Conservation (phyloP, 2,888 invertebrate genomes). For the Volucella inflata region DNA sequence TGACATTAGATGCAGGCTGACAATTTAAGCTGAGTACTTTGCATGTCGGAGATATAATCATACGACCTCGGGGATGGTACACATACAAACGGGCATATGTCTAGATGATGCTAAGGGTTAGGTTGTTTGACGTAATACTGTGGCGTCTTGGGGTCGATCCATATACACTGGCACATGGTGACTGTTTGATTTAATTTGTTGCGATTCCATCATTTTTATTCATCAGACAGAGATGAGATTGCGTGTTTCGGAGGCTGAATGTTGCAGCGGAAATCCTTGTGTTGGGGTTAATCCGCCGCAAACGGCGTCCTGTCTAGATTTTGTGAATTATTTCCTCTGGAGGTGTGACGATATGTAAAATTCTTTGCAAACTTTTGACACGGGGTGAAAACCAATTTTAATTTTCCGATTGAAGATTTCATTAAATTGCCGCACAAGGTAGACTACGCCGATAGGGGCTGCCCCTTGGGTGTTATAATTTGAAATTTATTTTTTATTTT, state of each 20-base stretch:
- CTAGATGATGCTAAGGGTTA: no score
- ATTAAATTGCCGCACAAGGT: conserved; percentile 6
- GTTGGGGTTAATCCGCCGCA: conserved; percentile 30
- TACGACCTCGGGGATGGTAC: background rate
- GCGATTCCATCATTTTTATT: conserved; percentile 62
- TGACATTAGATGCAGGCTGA: conserved; percentile 55
- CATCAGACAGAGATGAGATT: conserved; percentile 38
- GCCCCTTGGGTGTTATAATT: no score
- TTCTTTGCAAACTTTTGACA: background rate
- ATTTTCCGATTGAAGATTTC: conserved; percentile 51
- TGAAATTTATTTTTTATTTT: no score
- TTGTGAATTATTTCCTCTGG: conserved; percentile 25
- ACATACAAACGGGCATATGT: background rate
- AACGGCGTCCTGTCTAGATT: conserved; percentile 9
- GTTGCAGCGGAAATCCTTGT: conserved; percentile 43
- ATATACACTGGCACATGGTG: conserved; percentile 33
- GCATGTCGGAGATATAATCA: conserved; percentile 25
- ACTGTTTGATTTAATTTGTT: conserved; percentile 53
- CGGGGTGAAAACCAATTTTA: conserved; percentile 58
- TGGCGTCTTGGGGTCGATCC: conserved; percentile 38
- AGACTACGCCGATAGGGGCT: no score
- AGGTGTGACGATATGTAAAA: background rate
- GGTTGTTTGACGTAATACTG: conserved; percentile 9
- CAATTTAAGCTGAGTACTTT: conserved; percentile 48
- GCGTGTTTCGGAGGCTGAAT: conserved; percentile 23